Percentiles rank a stretch among this genome's conserved stretches.
Evolutionary conservation across 2,113 vertebrate species (phyloP).

Genomic region (Oenanthe oenanthe): DNA sequence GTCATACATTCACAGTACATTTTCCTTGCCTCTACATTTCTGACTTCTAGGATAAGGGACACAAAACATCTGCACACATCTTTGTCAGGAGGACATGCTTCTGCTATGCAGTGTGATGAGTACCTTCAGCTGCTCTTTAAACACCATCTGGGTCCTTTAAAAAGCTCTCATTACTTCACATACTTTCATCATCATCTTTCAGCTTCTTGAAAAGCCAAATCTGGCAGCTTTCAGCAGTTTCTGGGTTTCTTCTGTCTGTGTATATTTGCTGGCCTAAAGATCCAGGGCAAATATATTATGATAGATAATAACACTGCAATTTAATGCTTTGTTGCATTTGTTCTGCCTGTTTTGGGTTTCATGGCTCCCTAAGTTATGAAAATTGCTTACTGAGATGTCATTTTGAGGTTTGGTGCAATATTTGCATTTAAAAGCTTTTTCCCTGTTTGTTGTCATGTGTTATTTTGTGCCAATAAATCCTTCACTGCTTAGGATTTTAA

Average conservation of each 20-base stretch:
- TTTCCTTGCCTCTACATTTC: neutral
- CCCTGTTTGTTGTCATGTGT: neutral
- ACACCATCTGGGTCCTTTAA: neutral
- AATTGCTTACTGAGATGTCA: neutral
- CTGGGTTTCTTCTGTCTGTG: neutral
- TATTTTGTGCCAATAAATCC: neutral
- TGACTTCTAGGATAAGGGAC: neutral
- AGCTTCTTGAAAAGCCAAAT: neutral
- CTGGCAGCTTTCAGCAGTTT: neutral
- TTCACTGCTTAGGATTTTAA: neutral
- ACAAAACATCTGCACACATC: neutral
- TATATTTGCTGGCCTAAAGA: neutral
- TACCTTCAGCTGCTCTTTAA: neutral
- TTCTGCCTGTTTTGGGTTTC: neutral
- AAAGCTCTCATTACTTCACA: neutral
- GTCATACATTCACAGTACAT: neutral
- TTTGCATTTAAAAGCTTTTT: neutral
- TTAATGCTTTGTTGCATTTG: neutral
- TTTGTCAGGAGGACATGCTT: neutral
- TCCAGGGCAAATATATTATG: neutral
- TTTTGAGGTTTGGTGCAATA: neutral
- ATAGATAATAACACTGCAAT: neutral
- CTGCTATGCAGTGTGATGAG: neutral
- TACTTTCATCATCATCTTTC: neutral
- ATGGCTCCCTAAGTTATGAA: neutral